phyloP scores from a whole-genome alignment of 2,797 vertebrate genomes.

The Pitangus sulphuratus region DNA sequence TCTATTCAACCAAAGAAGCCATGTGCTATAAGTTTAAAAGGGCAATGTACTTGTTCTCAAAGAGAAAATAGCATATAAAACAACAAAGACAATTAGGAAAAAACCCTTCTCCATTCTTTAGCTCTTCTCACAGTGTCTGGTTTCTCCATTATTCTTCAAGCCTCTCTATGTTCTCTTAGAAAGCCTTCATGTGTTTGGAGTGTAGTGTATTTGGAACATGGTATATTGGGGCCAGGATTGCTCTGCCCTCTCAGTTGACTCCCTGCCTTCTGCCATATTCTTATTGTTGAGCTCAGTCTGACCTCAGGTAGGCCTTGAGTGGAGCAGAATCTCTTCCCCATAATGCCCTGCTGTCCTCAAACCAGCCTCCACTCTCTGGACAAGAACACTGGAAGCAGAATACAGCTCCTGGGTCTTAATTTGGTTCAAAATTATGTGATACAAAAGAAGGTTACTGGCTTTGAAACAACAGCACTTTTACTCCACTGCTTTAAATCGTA shows the following conservation, averaged over 20 bases:
- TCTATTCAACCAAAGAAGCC: constrained; percentile 15
- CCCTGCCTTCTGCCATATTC: neutral
- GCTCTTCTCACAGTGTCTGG: neutral
- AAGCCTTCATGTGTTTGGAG: neutral
- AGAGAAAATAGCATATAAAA: constrained; percentile 2
- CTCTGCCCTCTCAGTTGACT: neutral
- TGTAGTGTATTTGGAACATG: neutral
- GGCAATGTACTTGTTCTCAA: neutral
- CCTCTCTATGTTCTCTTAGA: neutral
- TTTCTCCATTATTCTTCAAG: neutral
- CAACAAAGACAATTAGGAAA: neutral
- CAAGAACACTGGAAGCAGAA: neutral
- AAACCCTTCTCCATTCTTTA: neutral
- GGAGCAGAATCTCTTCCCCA: neutral
- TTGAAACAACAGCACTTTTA: neutral
- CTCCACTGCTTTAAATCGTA: neutral
- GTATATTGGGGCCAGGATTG: neutral
- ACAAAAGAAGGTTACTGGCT: neutral
- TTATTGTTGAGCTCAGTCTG: neutral
- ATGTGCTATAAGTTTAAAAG: neutral
- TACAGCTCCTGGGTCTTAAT: neutral
- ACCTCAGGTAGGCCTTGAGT: neutral
- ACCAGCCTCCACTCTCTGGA: neutral
- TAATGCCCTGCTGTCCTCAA: neutral
- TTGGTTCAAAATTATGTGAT: neutral